These are phyloP conservation scores for Danio choprae DNA, from an alignment of 2,797 vertebrate genomes.

Conservation along the genomic window DNA sequence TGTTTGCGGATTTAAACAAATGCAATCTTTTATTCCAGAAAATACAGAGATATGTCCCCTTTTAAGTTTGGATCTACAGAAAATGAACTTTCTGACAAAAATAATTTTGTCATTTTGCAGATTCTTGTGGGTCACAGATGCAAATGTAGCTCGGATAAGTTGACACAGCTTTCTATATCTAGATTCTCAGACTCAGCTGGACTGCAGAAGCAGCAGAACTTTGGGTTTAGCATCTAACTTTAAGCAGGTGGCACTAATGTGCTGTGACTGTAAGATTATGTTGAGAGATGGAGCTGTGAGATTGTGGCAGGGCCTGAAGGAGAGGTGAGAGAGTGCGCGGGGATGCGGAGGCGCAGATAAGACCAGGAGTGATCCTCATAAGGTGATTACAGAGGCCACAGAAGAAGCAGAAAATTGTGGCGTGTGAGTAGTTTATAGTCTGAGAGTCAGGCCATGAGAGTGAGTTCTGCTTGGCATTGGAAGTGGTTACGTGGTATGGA, in stretches of 20 bases:
- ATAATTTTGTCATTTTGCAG: neutral
- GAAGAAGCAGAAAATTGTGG: slow-evolving; percentile 59
- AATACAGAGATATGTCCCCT: too few relatives aligned
- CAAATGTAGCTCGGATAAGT: neutral
- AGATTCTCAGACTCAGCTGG: slow-evolving; percentile 29
- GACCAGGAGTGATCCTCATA: slow-evolving; percentile 56
- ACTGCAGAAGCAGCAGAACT: slow-evolving; percentile 36
- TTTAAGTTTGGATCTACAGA: neutral
- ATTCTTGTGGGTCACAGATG: slow-evolving; percentile 26
- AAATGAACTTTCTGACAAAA: neutral
- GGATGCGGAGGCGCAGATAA: slow-evolving; percentile 56
- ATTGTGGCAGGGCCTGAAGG: slow-evolving; percentile 42
- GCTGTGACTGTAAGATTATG: slow-evolving; percentile 49
- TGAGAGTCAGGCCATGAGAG: slow-evolving; percentile 13
- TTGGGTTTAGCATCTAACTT: slow-evolving; percentile 44
- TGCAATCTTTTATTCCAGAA: too few relatives aligned
- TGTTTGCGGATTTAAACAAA: too few relatives aligned
- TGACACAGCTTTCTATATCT: neutral
- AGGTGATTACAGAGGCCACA: slow-evolving; percentile 60
- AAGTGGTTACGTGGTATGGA: slow-evolving; percentile 40
- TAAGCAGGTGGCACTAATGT: slow-evolving; percentile 43
- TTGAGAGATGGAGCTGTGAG: slow-evolving; percentile 46
- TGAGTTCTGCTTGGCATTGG: slow-evolving; percentile 40
- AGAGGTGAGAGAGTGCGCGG: slow-evolving; percentile 39
- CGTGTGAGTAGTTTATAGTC: slow-evolving; percentile 28